phyloP scores from a whole-genome alignment of 2,113 vertebrate species.

The Caretta caretta region DNA sequence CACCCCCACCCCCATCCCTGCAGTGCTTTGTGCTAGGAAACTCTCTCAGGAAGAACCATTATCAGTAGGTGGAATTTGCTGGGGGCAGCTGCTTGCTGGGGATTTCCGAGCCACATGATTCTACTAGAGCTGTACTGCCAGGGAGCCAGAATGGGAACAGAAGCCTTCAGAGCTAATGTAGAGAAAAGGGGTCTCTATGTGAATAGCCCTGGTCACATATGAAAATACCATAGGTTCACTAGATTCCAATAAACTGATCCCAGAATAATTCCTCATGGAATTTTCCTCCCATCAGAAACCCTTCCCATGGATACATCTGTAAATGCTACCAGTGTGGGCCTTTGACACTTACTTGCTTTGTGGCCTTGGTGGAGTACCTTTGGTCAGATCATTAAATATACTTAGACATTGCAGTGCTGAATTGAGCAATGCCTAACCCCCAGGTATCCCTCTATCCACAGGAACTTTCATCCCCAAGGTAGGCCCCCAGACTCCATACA shows the following conservation, averaged over 20 bases:
- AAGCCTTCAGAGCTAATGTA: not conserved
- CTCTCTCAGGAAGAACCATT: not conserved
- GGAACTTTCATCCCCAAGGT: no score
- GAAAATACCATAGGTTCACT: not conserved
- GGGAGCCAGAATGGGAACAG: not conserved
- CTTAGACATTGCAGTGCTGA: no score
- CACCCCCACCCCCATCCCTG: not conserved
- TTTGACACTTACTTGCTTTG: not conserved
- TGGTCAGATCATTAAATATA: no score
- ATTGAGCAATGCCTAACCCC: no score
- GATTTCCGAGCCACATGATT: not conserved
- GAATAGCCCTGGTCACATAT: not conserved
- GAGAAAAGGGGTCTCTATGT: not conserved
- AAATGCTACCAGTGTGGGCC: not conserved
- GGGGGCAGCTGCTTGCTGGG: not conserved
- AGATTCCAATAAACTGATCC: not conserved
- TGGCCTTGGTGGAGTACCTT: not conserved
- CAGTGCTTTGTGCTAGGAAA: not conserved
- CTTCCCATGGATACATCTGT: not conserved
- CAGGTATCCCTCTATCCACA: not conserved
- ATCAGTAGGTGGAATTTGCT: not conserved
- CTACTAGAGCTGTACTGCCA: rapidly evolving
- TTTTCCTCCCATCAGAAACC: not conserved
- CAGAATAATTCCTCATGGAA: not conserved
- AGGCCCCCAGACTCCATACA: no score